Conservation (phyloP, 2,113 vertebrate genomes). For the Athene noctua region DNA sequence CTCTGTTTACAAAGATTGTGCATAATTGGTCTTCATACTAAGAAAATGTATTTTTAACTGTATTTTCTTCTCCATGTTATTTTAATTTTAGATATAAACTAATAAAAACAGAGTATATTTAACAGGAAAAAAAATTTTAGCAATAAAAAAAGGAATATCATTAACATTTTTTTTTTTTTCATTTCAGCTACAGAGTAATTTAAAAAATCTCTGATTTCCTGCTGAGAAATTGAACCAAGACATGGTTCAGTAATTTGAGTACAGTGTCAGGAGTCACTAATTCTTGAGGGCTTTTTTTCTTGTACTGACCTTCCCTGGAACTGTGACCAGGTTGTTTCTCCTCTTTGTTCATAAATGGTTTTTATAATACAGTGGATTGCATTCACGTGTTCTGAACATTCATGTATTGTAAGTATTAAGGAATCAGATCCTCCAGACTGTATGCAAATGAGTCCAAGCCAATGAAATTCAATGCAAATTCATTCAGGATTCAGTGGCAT, state of each 20-base stretch:
- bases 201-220: constrained; percentile 2
- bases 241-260: neutral
- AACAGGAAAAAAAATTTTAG: neutral
- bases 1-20: neutral
- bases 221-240: neutral
- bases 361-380: neutral
- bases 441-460: neutral
- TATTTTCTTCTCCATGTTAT: neutral
- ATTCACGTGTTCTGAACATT: constrained; percentile 15
- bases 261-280: neutral
- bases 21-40: neutral
- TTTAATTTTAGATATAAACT: neutral
- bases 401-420: neutral
- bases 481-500: neutral
- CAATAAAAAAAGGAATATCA: neutral
- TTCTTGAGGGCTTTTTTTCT: neutral
- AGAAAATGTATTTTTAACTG: neutral
- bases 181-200: neutral
- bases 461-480: neutral
- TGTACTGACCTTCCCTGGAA: neutral
- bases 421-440: neutral
- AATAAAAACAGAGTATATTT: neutral
- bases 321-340: neutral
- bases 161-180: neutral
- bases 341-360: neutral